Percentiles rank a stretch among this genome's conserved stretches.
Conservation (phyloP, 1,140 invertebrate species). For the Onthophagus taurus region DNA sequence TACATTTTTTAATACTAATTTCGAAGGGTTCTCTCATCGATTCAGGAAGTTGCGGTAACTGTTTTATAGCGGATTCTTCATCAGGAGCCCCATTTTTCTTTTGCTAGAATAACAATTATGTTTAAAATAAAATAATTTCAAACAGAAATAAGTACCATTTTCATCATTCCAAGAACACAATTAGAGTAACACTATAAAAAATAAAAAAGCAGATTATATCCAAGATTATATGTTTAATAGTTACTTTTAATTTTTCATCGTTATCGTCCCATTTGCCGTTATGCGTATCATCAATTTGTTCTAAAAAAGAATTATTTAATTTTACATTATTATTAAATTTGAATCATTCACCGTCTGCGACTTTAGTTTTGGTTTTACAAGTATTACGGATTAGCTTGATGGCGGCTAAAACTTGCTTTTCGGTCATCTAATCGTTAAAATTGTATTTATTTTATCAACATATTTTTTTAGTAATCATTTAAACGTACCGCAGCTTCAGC, state of each 20-base stretch:
- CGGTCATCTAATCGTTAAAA: slow-evolving; percentile 13
- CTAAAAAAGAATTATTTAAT: slow-evolving; percentile 11
- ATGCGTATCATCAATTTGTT: slow-evolving; percentile 15
- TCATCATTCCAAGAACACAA: slow-evolving; percentile 9
- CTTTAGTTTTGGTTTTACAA: slow-evolving; percentile 15
- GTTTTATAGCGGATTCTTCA: not conserved
- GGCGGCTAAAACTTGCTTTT: slow-evolving; percentile 15
- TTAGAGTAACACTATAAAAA: slow-evolving; percentile 4
- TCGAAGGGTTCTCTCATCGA: not conserved
- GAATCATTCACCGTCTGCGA: slow-evolving; percentile 11
- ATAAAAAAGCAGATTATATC: slow-evolving; percentile 2
- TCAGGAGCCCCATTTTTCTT: slow-evolving; percentile 2
- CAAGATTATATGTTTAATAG: not conserved
- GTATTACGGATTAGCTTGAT: slow-evolving; percentile 13
- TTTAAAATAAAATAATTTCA: slow-evolving; percentile 1
- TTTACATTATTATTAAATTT: slow-evolving; percentile 2
- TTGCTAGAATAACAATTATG: not conserved
- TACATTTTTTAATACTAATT: slow-evolving; percentile 3
- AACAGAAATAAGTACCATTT: not conserved
- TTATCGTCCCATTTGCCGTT: slow-evolving; percentile 12
- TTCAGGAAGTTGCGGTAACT: slow-evolving; percentile 3
- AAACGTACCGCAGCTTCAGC: too few relatives aligned
- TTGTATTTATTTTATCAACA: too few relatives aligned
- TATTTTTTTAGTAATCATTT: too few relatives aligned
- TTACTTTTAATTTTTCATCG: slow-evolving; percentile 9